Percentiles rank a stretch among this genome's conserved stretches.
These are phyloP conservation scores for Conomelus anceps DNA, from an alignment of 2,888 invertebrate genomes.

Conservation along the genomic window DNA sequence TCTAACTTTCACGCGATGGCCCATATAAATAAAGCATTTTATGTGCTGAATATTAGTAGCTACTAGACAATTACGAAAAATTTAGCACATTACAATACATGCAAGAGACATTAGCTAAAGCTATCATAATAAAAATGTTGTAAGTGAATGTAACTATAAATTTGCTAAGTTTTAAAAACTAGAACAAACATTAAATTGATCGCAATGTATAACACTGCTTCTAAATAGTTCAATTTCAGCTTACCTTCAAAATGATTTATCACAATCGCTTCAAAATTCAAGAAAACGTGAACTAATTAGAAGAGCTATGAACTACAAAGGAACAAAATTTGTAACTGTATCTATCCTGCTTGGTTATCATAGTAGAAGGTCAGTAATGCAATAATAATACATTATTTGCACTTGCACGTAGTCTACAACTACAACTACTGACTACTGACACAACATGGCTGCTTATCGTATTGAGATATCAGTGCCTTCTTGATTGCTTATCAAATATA, in stretches of 20 bases:
- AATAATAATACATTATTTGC: background rate
- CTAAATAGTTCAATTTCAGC: background rate
- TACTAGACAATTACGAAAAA: too few species aligned
- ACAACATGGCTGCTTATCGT: background rate
- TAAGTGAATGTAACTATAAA: too few species aligned
- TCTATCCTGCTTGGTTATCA: background rate
- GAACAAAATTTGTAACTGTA: background rate
- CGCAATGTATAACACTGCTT: background rate
- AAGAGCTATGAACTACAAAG: background rate
- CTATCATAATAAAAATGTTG: too few species aligned
- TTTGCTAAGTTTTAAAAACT: background rate
- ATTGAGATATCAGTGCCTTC: background rate
- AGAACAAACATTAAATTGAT: background rate
- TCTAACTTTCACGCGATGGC: too few species aligned
- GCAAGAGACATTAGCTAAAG: too few species aligned
- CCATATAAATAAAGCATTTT: too few species aligned
- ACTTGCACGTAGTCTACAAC: background rate
- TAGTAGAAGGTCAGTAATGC: background rate
- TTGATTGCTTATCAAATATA: background rate
- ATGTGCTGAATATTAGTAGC: too few species aligned
- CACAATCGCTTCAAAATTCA: background rate
- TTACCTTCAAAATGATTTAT: background rate
- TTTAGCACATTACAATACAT: too few species aligned
- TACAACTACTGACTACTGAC: too few species aligned
- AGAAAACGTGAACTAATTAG: background rate